phyloP scores from a whole-genome alignment of 2,797 vertebrate genomes.

The Ctenopoma multispine region DNA sequence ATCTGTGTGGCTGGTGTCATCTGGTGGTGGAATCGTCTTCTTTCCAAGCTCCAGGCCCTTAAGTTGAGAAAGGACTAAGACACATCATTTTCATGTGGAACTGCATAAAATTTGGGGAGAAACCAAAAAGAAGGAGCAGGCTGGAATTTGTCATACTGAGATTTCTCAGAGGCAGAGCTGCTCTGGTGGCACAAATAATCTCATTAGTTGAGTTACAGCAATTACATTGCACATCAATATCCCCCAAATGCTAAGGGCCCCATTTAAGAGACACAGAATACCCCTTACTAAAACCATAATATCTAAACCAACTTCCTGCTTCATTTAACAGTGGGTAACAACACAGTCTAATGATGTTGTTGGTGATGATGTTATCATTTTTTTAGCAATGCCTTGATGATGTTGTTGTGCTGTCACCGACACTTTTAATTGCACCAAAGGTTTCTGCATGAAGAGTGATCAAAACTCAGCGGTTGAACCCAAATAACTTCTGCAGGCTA shows the following conservation, averaged over 20 bases:
- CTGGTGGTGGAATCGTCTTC: conserved; percentile 16
- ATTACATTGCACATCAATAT: not conserved
- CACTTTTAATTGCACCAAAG: not conserved
- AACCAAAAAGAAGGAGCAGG: conserved; percentile 9
- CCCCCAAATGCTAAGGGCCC: not conserved
- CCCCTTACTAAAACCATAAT: not conserved
- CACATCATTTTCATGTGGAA: conserved; percentile 1
- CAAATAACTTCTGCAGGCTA: not conserved
- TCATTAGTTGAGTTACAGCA: conserved; percentile 26
- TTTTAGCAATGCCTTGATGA: not conserved
- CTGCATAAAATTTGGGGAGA: conserved; percentile 17
- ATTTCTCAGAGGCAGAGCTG: conserved; percentile 51
- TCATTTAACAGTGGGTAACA: not conserved
- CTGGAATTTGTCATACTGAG: conserved; percentile 34
- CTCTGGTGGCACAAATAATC: conserved; percentile 35
- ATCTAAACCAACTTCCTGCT: not conserved
- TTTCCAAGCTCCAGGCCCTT: conserved; percentile 22
- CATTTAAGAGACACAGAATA: not conserved
- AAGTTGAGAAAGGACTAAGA: conserved; percentile 7
- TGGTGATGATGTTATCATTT: not conserved
- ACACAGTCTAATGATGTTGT: not conserved
- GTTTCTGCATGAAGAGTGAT: not conserved
- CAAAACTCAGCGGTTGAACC: not conserved
- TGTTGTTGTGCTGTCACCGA: not conserved
- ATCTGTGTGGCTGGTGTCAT: conserved; percentile 23